These are phyloP conservation scores for Lethocerus indicus DNA, from an alignment of 1,140 invertebrate species.

Conservation along the genomic window DNA sequence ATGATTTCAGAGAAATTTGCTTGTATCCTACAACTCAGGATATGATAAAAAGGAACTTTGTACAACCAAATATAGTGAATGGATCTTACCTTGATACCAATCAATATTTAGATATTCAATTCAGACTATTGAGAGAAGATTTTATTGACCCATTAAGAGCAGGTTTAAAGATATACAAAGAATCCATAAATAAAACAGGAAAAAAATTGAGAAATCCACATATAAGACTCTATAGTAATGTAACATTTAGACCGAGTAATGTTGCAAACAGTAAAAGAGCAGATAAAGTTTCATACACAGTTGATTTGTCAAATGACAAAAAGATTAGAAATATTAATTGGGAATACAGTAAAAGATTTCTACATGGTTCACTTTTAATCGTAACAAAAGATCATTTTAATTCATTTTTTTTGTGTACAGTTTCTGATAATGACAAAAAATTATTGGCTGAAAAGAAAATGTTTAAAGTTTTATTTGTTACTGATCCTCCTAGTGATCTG, in stretches of 20 bases:
- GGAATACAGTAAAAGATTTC: constrained; percentile 35
- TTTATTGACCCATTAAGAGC: constrained; percentile 26
- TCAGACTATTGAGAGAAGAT: constrained; percentile 31
- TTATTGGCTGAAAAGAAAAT: constrained; percentile 30
- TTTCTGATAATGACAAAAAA: constrained; percentile 34
- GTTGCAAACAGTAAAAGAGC: constrained; percentile 35
- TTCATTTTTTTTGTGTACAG: constrained; percentile 43
- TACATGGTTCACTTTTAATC: constrained; percentile 54
- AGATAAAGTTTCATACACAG: constrained; percentile 10
- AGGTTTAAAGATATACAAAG: constrained; percentile 20
- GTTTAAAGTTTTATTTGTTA: constrained; percentile 26
- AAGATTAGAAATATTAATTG: constrained; percentile 18
- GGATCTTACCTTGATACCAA: constrained; percentile 23
- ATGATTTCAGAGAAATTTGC: no score
- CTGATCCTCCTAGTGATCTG: constrained; percentile 23
- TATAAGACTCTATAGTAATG: not conserved
- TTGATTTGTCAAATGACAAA: constrained; percentile 11
- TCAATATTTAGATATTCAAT: constrained; percentile 32
- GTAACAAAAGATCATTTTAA: constrained; percentile 49
- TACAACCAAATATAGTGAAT: not conserved
- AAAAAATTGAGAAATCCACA: not conserved
- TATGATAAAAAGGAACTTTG: no score
- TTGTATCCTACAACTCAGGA: no score
- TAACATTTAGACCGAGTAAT: constrained; percentile 13
- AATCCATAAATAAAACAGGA: constrained; percentile 1